Evolutionary conservation across 2,113 vertebrate genomes (phyloP), one percentile per base, ranked within the genome.

Genomic region (Falcunculus frontatus): DNA sequence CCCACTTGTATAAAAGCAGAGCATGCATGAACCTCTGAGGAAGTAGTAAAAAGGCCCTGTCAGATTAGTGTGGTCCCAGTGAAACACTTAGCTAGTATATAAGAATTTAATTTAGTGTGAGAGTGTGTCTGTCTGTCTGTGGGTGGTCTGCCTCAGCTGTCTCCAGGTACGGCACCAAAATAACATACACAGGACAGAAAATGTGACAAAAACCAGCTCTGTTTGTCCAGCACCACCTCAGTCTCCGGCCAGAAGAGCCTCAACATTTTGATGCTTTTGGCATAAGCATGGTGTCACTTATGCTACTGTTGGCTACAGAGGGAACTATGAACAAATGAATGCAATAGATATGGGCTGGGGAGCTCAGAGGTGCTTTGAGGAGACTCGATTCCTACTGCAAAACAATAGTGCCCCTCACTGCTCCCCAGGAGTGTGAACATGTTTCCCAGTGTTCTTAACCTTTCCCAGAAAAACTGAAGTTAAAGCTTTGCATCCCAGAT

Each of bases 1-100:
- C 65, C 70, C 49, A 33, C 88, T 92, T 87, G 89, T 80, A 70
- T 44, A 92, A 91, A 93, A 94, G 56, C 55, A 87, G 73, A 79
- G 63, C 50, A 76, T 35, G 49, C 59, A 68, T 72, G 84, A 96
- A 94, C 26, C 87, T 73, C 79, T 84, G 60, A 96, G 84, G 69
- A 94, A 90, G 63, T 7, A 59, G 69, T 64, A 84, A 93, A 84
- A 62, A 93, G 37, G 44, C 60, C 29, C 76, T 94, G 62, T 75
- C 95, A 96, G 65, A 90, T 89, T 75, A 90, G 32, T 7, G 14
- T 57, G 62, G 52, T 68, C 73, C 62, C 83, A 81, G 20, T 57
- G 62, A 75, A 94, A 84, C 21, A 60, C 41, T 75, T 75, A 85
- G 64, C 53, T 84, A 49, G 52, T 72, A 27, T 14, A 7, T 22